A percentile compares a stretch with the other conserved stretches of the same genome.
phyloP scores from a whole-genome alignment of 2,797 vertebrate species.

The Ficedula albicollis region DNA sequence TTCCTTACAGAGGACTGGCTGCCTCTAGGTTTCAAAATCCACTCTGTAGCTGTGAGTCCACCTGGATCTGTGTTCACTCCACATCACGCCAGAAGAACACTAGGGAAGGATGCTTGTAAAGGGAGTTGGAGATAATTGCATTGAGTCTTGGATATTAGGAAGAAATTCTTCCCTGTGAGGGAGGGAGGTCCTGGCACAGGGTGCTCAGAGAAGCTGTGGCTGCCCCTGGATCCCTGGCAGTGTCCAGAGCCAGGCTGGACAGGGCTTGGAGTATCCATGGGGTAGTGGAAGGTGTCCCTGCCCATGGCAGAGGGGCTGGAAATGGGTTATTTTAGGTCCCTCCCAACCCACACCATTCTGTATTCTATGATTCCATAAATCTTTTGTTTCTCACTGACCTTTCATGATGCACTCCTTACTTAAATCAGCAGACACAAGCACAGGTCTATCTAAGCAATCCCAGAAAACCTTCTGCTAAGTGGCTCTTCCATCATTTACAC shows the following conservation, averaged over 20 bases:
- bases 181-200: neutral
- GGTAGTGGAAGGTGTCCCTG: neutral
- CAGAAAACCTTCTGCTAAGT: neutral
- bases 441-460: neutral
- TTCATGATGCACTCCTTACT: neutral
- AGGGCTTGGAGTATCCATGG: fast-evolving
- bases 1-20: neutral
- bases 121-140: fast-evolving
- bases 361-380: neutral
- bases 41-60: neutral
- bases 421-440: neutral
- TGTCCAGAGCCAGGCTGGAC: fast-evolving
- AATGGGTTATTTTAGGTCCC: neutral
- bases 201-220: fast-evolving
- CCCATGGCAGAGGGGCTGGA: neutral
- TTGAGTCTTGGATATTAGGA: neutral
- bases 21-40: neutral
- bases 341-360: neutral
- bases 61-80: neutral
- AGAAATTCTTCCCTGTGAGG: neutral
- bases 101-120: neutral
- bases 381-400: neutral
- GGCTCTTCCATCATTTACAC: neutral
- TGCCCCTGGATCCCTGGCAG: neutral
- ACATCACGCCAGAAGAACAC: neutral